Evolutionary conservation across 2,797 vertebrate species (phyloP).

Genomic region (Pipistrellus pygmaeus): DNA sequence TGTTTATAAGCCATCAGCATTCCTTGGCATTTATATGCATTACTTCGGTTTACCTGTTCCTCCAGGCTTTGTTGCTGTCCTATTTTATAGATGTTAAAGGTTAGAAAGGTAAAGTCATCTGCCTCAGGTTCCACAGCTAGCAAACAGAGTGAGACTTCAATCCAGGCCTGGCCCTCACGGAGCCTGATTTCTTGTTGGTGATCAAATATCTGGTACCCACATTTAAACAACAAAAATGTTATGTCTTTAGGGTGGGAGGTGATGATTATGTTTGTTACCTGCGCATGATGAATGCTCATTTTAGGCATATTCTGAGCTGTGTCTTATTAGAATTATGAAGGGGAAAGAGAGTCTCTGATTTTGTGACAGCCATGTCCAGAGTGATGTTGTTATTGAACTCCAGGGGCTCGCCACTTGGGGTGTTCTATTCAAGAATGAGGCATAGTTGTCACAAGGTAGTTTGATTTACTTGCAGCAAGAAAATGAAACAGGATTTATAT

Average conservation of each 20-base stretch:
- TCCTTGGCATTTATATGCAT: not conserved
- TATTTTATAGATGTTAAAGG: not conserved
- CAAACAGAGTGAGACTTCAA: constrained; percentile 36
- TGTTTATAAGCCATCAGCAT: not conserved
- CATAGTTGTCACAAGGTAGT: not conserved
- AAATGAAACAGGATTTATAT: not conserved
- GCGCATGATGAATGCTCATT: not conserved
- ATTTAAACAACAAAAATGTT: not conserved
- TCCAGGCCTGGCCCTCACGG: not conserved
- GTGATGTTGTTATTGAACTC: not conserved
- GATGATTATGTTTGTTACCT: constrained; percentile 8
- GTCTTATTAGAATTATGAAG: not conserved
- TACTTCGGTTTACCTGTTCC: not conserved
- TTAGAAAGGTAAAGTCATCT: not conserved
- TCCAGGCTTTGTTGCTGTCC: not conserved
- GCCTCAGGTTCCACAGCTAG: not conserved
- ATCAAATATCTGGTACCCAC: not conserved
- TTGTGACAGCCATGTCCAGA: not conserved
- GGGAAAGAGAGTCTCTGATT: not conserved
- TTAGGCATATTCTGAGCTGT: not conserved
- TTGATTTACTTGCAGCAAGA: not conserved
- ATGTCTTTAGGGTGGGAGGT: not conserved
- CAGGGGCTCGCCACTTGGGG: not conserved
- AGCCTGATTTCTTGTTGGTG: constrained; percentile 1
- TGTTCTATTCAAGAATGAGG: not conserved